Percentiles rank a stretch among this genome's conserved stretches.
phyloP scores from a whole-genome alignment of 2,797 vertebrate species.

The Pseudomugil tenellus region DNA sequence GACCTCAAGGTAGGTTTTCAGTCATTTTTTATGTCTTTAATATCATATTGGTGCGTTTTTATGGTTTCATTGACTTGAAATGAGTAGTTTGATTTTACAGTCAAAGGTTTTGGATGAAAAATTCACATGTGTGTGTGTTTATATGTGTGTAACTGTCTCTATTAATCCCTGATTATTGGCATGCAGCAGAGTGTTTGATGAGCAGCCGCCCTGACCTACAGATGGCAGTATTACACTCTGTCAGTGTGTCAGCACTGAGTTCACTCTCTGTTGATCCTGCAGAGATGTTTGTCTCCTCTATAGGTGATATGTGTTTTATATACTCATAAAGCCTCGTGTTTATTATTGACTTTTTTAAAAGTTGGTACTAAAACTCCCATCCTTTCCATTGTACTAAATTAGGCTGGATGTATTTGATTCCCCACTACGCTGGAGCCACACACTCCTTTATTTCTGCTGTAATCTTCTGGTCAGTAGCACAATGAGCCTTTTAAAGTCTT shows the following conservation, averaged over 20 bases:
- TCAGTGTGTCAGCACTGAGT: conserved; percentile 35
- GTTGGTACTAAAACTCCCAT: not conserved
- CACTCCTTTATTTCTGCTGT: no score
- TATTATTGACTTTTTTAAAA: not conserved
- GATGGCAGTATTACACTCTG: conserved; percentile 78
- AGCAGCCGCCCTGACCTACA: conserved; percentile 54
- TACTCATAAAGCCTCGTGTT: conserved; percentile 10
- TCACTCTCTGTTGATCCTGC: conserved; percentile 21
- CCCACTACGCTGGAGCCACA: not conserved
- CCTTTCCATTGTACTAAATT: not conserved
- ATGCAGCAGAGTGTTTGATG: not conserved
- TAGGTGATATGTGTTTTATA: conserved; percentile 3
- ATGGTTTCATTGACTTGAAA: not conserved
- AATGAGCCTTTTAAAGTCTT: not conserved
- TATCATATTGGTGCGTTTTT: not conserved
- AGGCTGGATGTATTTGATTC: not conserved
- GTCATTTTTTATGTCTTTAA: not conserved
- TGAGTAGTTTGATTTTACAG: not conserved
- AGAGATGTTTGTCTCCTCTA: conserved; percentile 22
- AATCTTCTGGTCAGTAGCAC: not conserved
- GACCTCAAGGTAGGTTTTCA: not conserved
- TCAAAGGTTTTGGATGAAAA: not conserved
- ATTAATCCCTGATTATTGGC: not conserved
- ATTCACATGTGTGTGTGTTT: not conserved
- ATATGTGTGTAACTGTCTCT: no score